phyloP scores from a whole-genome alignment of 1,140 invertebrate genomes.

The Solenopsis invicta region DNA sequence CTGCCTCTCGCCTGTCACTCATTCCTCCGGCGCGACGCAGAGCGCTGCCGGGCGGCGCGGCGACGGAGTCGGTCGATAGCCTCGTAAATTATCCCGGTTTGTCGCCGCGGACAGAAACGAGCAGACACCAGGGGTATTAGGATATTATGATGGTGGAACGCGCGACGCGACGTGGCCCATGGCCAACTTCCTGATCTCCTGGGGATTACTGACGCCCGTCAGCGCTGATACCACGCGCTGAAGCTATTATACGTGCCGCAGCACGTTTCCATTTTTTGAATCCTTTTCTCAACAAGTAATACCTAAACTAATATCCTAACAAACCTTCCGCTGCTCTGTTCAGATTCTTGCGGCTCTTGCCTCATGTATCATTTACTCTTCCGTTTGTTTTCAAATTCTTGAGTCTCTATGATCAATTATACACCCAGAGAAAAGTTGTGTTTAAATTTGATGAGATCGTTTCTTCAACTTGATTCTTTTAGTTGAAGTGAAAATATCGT shows the following conservation, averaged over 20 bases:
- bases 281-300: too few species aligned
- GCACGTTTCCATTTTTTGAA: too few species aligned
- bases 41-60: neutral
- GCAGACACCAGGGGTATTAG: slow-evolving; percentile 68
- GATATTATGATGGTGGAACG: slow-evolving; percentile 60
- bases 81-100: slow-evolving; percentile 67
- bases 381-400: too few species aligned
- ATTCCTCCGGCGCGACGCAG: neutral
- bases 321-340: too few species aligned
- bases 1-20: neutral
- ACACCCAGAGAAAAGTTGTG: too few species aligned
- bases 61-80: slow-evolving; percentile 12
- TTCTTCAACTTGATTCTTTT: too few species aligned
- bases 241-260: slow-evolving; percentile 16
- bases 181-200: slow-evolving; percentile 72
- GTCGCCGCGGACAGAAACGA: slow-evolving; percentile 58
- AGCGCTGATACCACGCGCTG: slow-evolving; percentile 60
- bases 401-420: too few species aligned
- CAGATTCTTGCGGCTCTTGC: too few species aligned
- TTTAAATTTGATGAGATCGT: too few species aligned
- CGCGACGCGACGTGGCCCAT: neutral
- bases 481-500: too few species aligned
- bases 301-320: too few species aligned
- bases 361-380: too few species aligned
- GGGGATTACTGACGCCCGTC: slow-evolving; percentile 68